A percentile compares a stretch with the other conserved stretches of the same genome.
Evolutionary conservation across 1,140 invertebrate genomes (phyloP).

Genomic region (Stegodyphus mimosarum): DNA sequence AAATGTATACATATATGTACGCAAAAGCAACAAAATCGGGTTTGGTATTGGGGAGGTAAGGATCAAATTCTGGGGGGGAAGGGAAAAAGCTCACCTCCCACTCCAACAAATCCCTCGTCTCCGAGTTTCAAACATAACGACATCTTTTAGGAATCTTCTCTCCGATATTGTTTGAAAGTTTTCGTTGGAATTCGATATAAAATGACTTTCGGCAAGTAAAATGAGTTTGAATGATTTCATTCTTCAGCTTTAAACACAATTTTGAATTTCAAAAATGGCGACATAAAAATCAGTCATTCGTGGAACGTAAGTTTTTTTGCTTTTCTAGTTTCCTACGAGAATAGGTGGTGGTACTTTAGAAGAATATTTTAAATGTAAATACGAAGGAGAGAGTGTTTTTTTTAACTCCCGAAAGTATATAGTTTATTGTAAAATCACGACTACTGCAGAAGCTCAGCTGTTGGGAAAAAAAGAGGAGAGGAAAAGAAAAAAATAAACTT

Average conservation of each 20-base stretch:
- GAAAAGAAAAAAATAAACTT: neutral
- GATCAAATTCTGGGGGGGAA: too few species aligned
- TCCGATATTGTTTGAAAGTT: neutral
- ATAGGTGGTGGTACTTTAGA: neutral
- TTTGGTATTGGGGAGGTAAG: too few species aligned
- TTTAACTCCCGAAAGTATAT: neutral
- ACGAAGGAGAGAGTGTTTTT: constrained; percentile 9
- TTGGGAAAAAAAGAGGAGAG: neutral
- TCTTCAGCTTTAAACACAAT: constrained; percentile 40
- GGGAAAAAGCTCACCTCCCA: too few species aligned
- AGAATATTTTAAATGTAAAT: constrained; percentile 47
- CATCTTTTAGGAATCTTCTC: neutral
- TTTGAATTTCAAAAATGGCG: constrained; percentile 38
- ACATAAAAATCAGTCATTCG: constrained; percentile 35
- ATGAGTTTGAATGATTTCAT: constrained; percentile 33
- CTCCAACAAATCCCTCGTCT: too few species aligned
- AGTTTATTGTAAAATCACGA: constrained; percentile 17
- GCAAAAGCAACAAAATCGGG: too few species aligned
- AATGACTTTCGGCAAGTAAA: constrained; percentile 31
- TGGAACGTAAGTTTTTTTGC: neutral
- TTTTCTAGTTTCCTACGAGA: neutral
- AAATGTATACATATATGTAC: too few species aligned
- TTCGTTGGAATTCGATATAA: neutral
- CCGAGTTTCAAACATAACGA: too few species aligned
- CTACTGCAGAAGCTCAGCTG: constrained; percentile 21